Conservation (phyloP, 2,113 vertebrate genomes). For the Sciurus niger region DNA sequence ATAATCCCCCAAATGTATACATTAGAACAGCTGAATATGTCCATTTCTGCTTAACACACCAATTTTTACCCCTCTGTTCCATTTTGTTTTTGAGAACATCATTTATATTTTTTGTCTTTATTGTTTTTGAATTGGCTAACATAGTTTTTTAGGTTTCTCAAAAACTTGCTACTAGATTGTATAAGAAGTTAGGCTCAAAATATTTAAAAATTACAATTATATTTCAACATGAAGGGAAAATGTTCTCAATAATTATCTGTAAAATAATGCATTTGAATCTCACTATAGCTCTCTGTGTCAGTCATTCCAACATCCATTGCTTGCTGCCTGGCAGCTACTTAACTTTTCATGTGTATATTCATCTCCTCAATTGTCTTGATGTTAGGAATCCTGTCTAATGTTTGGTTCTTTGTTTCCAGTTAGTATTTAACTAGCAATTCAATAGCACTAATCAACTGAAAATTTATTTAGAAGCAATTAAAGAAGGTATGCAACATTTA, state of each 20-base stretch:
- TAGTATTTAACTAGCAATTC: slow-evolving; percentile 28
- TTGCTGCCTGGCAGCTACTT: background rate
- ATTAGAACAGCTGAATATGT: background rate
- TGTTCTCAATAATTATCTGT: background rate
- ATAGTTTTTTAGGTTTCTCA: background rate
- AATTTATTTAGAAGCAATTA: background rate
- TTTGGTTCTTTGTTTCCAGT: slow-evolving; percentile 39
- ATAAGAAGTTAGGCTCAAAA: background rate
- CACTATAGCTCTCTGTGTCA: background rate
- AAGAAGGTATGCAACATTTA: background rate
- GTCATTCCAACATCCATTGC: background rate
- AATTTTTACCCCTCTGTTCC: background rate
- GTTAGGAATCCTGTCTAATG: background rate
- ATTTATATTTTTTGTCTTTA: slow-evolving; percentile 3
- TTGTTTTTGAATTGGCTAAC: slow-evolving; percentile 20
- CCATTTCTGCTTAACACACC: slow-evolving; percentile 25
- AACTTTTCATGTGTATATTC: background rate
- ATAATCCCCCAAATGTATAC: background rate
- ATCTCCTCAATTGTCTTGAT: background rate
- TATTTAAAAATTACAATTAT: background rate
- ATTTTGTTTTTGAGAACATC: background rate
- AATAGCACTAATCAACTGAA: background rate
- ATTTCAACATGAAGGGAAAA: background rate
- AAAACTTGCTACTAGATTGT: slow-evolving; percentile 11
- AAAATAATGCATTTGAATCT: slow-evolving; percentile 10